Evolutionary conservation across 2,888 invertebrate species (phyloP), one percentile per base, ranked within the genome.

Genomic region (Caenorhabditis parvicauda): DNA sequence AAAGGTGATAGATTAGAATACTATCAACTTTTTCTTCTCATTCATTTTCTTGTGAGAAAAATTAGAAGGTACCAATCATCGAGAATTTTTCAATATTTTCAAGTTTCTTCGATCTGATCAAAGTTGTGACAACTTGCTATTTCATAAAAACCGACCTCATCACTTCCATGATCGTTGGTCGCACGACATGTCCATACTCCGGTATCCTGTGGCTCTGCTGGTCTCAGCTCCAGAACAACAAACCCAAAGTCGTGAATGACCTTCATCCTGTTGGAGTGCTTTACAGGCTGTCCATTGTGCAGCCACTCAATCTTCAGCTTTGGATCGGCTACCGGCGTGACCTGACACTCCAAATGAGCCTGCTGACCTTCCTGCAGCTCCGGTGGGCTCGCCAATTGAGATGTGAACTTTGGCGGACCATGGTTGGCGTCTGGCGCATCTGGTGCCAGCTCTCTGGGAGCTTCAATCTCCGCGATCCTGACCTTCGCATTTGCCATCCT

Each of bases 301-400:
- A 76, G 73, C 81, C 81, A 81, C 46, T 81, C 81, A 50, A 81
- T 71, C 48, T 66, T 64, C 52, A 79, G 56, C 27, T 64, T 58
- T 12, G 95, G 94, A 85, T 96, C 96, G 58, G 90, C 91, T 24
- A 93, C 88, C 0, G 98, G 98, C 24, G 90, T 89, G 48, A 96
- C 86, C 76, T 91, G 88, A 27, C 92, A 92, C 83, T 95, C 96
- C 82, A 94, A 92, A 83, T 96, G 94, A 71, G 92, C 92, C 74
- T 92, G 90, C 83, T 94, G 92, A 32, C 94, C 93, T 85, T 98
- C 96, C 51, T 89, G 89, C 59, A 96, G 84, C 82, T 89, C 89
- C 2, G 89, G 88, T 9, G 91, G 87, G 28, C 62, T 63, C 47
- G 63, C 84, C 70, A 94, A 89, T 82, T 92, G 91, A 0, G 91